Conservation (phyloP, 2,113 vertebrate genomes). For the Amphilophus citrinellus region DNA sequence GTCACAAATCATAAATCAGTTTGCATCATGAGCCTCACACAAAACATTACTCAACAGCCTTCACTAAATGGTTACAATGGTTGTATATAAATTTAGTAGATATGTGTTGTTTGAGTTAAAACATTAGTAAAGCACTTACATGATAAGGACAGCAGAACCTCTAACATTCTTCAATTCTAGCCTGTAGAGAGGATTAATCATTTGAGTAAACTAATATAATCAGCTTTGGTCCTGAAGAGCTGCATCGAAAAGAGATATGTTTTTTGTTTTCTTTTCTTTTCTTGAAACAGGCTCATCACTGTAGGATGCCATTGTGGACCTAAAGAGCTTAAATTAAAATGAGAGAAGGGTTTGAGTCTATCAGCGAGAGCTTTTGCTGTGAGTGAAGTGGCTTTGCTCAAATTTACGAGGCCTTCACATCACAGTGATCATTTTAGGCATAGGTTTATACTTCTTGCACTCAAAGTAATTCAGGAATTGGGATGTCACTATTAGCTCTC, state of each 20-base stretch:
- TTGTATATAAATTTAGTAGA: too few relatives aligned
- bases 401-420: background rate
- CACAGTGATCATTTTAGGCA: background rate
- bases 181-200: background rate
- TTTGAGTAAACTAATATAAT: background rate
- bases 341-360: background rate
- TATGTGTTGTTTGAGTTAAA: too few relatives aligned
- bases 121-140: too few relatives aligned
- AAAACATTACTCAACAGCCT: too few relatives aligned
- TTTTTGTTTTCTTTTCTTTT: too few relatives aligned
- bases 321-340: background rate
- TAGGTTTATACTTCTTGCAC: background rate
- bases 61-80: too few relatives aligned
- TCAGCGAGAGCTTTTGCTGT: background rate
- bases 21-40: too few relatives aligned
- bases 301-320: too few relatives aligned
- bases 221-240: background rate
- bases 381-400: background rate
- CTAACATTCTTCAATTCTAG: background rate
- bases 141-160: background rate
- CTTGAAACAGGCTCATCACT: too few relatives aligned
- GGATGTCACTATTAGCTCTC: background rate
- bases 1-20: too few relatives aligned
- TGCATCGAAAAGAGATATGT: background rate
- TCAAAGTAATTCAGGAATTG: conserved; percentile 8